Evolutionary conservation across 2,888 invertebrate genomes (phyloP).

Genomic region (Hedychridium roseum): DNA sequence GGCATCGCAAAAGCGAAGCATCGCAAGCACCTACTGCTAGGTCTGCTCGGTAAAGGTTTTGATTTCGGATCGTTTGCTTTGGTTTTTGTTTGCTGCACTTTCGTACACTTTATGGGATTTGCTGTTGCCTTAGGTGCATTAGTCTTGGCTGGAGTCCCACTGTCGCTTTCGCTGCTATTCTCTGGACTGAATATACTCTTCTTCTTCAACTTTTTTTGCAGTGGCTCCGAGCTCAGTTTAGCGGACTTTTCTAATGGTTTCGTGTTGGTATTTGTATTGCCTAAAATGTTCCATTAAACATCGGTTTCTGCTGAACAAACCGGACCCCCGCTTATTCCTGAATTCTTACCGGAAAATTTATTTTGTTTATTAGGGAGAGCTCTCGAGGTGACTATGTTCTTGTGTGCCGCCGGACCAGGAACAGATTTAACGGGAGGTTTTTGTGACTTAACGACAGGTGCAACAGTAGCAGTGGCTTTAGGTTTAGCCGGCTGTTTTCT

Average conservation of each 20-base stretch:
- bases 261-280: slow-evolving; percentile 24
- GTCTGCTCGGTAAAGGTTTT: slow-evolving; percentile 65
- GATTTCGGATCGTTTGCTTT: slow-evolving; percentile 59
- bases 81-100: slow-evolving; percentile 58
- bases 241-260: slow-evolving; percentile 43
- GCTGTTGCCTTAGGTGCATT: slow-evolving; percentile 60
- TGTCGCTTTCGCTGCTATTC: slow-evolving; percentile 74
- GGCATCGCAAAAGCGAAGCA: too few species aligned
- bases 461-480: slow-evolving; percentile 71
- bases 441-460: slow-evolving; percentile 66
- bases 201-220: slow-evolving; percentile 68
- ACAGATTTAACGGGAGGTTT: slow-evolving; percentile 64
- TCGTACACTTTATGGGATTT: slow-evolving; percentile 53
- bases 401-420: slow-evolving; percentile 43
- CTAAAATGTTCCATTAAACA: too few species aligned
- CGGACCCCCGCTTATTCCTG: too few species aligned
- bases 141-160: slow-evolving; percentile 62
- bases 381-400: slow-evolving; percentile 52
- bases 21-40: slow-evolving; percentile 53
- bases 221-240: slow-evolving; percentile 48
- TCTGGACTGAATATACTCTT: slow-evolving; percentile 86
- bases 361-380: slow-evolving; percentile 48
- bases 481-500: slow-evolving; percentile 70
- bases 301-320: too few species aligned
- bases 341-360: slow-evolving; percentile 49